Base-by-base conservation (phyloP, 2,113 vertebrate genomes). In the Erythrocebus patas region DNA sequence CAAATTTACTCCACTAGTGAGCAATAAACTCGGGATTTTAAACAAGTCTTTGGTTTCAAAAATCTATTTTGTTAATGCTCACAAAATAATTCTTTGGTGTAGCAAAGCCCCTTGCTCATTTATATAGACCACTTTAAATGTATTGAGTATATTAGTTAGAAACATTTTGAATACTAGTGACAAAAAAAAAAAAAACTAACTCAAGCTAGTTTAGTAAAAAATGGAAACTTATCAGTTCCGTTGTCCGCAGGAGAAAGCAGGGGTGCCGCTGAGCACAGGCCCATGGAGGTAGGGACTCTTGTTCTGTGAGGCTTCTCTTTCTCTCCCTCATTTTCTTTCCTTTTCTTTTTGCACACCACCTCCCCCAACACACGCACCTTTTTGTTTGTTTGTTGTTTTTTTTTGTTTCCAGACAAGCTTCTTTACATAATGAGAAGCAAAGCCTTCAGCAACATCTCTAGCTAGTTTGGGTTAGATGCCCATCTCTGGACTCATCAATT, bases 31-130 rank as follows among this genome's bases (percentile, higher is more conserved):
- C 73, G 40, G 25, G 16, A 40, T 84, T 89, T 97, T 80, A 85
- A 94, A 7, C 43, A 87, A 78, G n/a, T 59, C 55, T 95, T 93
- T 68, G n/a, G 8, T 85, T 96, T 93, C 76, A 4, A 52, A 84
- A 87, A 38, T 11, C 20, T 86, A 91, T 72, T 93, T 93, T 87
- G 10, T 22, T 81, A 94, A 93, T n/a, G 81, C n/a, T 95, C 32
- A 80, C 18, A 90, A 87, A 94, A 68, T 72, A 94, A 32, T 80
- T 75, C 3, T 52, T 78, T 82, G 59, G 16, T 78, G 88, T 90
- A 50, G 48, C 16, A 75, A 91, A 96, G 50, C 23, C 45, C 23
- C 11, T 89, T 91, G 38, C 10, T 91, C 68, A 81, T 88, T 95
- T 64, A 43, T 50, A 32, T 25, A 48, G 73, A 83, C n/a, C 23